Evolutionary conservation across 2,113 vertebrate species (phyloP).

Genomic region (Hippocampus barbouri): DNA sequence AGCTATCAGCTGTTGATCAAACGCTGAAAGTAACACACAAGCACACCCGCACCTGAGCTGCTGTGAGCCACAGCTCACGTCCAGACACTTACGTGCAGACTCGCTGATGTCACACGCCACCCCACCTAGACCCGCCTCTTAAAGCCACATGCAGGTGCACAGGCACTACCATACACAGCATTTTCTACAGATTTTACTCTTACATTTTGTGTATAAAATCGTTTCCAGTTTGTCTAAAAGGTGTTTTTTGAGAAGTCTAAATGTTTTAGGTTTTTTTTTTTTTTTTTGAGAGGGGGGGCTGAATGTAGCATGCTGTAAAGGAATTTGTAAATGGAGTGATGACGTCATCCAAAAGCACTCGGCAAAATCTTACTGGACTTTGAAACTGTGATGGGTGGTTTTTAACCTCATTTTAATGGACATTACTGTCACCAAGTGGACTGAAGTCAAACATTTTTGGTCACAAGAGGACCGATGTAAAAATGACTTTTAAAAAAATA

Average conservation of each 20-base stretch:
- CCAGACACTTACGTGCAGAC: neutral
- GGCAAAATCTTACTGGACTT: neutral
- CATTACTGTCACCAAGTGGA: neutral
- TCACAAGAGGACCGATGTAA: neutral
- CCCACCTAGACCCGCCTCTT: slow-evolving; percentile 10
- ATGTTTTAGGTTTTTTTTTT: too few species aligned
- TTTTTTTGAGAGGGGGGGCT: too few species aligned
- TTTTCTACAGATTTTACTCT: neutral
- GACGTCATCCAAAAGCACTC: neutral
- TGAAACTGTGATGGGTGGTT: too few species aligned
- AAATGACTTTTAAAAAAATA: neutral
- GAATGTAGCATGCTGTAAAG: neutral
- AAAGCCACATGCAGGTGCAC: neutral
- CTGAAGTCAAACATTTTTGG: neutral
- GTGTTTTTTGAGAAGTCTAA: too few species aligned
- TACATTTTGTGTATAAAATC: too few species aligned
- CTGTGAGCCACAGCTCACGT: too few species aligned
- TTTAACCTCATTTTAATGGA: neutral
- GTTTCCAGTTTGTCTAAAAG: too few species aligned
- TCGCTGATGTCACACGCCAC: neutral
- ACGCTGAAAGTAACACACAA: too few species aligned
- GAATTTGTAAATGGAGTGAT: neutral
- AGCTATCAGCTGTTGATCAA: too few species aligned
- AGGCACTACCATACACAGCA: neutral
- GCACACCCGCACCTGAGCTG: too few species aligned